Evolutionary conservation across 2,888 invertebrate species (phyloP).

Genomic region (Macaria notata): DNA sequence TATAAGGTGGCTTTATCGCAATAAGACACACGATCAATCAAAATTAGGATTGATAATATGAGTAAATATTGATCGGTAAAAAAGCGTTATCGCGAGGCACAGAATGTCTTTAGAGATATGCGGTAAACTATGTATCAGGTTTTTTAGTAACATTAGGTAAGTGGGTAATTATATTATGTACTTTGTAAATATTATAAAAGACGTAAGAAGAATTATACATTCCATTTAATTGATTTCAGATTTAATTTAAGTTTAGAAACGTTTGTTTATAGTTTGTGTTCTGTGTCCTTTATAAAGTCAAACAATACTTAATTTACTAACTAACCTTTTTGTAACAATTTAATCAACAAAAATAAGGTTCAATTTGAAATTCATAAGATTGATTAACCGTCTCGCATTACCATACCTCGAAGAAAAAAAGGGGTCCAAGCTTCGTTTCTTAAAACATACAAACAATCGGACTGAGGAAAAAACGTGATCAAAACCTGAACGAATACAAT

Average conservation of each 20-base stretch:
- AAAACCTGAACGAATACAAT: slow-evolving; percentile 77
- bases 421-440: slow-evolving; percentile 55
- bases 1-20: slow-evolving; percentile 44
- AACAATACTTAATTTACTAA: background rate
- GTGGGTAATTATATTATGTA: no score
- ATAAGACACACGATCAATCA: slow-evolving; percentile 47
- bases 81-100: background rate
- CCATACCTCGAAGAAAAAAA: slow-evolving; percentile 56
- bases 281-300: no score
- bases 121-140: no score
- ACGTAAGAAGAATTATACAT: no score
- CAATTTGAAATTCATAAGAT: slow-evolving; percentile 66
- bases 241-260: no score
- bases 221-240: no score
- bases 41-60: slow-evolving; percentile 40
- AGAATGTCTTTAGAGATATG: no score
- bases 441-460: slow-evolving; percentile 79
- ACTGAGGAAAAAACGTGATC: slow-evolving; percentile 69
- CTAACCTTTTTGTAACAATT: slow-evolving; percentile 27
- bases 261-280: no score
- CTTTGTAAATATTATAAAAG: no score
- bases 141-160: no score
- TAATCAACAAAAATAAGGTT: slow-evolving; percentile 42
- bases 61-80: slow-evolving; percentile 19
- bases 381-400: slow-evolving; percentile 69